phyloP scores from a whole-genome alignment of 1,140 invertebrate species.

The Scaptomyza montana region DNA sequence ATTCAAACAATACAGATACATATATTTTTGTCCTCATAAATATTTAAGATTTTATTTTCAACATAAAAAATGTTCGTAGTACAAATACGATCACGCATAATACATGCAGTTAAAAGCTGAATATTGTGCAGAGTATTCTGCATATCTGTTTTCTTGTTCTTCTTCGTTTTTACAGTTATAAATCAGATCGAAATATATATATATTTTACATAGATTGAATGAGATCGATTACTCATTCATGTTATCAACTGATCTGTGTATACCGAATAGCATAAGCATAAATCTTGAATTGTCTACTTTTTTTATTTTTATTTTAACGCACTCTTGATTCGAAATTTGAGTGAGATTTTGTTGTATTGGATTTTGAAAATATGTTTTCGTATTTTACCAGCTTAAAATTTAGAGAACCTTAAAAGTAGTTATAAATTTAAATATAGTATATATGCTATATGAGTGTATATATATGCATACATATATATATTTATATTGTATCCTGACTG shows the following conservation, averaged over 20 bases:
- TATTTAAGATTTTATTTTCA: slow-evolving; percentile 52
- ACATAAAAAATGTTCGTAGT: slow-evolving; percentile 49
- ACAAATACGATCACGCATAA: slow-evolving; percentile 39
- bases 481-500: slow-evolving; percentile 25
- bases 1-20: not conserved
- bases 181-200: slow-evolving; percentile 27
- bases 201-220: slow-evolving; percentile 16
- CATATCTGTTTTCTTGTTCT: not conserved
- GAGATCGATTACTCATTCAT: not conserved
- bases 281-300: slow-evolving; percentile 21
- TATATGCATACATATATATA: not conserved
- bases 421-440: slow-evolving; percentile 4
- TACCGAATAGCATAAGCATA: slow-evolving; percentile 24
- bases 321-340: not conserved
- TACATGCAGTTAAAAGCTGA: slow-evolving; percentile 33
- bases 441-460: no score
- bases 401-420: slow-evolving; percentile 25
- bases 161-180: slow-evolving; percentile 3
- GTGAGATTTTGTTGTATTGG: slow-evolving; percentile 4
- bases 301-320: not conserved
- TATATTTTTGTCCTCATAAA: slow-evolving; percentile 28
- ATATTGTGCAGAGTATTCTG: slow-evolving; percentile 19
- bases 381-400: slow-evolving; percentile 30
- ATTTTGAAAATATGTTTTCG: slow-evolving; percentile 21
- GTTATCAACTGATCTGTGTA: slow-evolving; percentile 22